Evolutionary conservation across 2,113 vertebrate species (phyloP).

Genomic region (Heterocephalus glaber): DNA sequence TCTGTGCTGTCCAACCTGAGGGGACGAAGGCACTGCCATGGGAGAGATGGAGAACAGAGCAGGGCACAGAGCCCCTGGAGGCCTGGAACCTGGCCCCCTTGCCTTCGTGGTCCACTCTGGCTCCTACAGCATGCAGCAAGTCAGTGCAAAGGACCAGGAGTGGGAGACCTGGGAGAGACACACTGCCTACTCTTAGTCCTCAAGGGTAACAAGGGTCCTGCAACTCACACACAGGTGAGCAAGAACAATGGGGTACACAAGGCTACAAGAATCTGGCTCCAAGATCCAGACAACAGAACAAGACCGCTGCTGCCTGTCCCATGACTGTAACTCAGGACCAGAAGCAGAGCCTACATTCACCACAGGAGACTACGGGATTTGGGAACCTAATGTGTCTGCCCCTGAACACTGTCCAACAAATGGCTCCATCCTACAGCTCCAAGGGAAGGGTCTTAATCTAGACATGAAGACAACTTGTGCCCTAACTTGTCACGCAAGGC

Average conservation of each 20-base stretch:
- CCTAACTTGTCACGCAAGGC: no score
- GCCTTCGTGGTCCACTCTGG: not conserved
- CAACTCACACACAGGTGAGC: not conserved
- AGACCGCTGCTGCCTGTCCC: not conserved
- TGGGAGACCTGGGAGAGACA: not conserved
- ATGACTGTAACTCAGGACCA: not conserved
- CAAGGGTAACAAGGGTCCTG: not conserved
- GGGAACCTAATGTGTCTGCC: not conserved
- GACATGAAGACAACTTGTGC: not conserved
- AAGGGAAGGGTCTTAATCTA: not conserved
- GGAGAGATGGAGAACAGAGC: not conserved
- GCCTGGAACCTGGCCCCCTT: not conserved
- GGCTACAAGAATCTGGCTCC: not conserved
- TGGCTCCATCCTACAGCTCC: not conserved
- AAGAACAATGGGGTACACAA: not conserved
- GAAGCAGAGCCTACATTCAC: not conserved
- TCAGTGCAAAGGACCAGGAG: not conserved
- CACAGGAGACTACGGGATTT: not conserved
- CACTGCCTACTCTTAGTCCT: not conserved
- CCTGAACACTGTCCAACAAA: not conserved
- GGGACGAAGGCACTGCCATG: no score
- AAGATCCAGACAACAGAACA: not conserved
- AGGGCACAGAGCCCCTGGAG: not conserved
- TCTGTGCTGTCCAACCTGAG: not conserved
- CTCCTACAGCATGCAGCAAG: rapidly evolving